phyloP scores from a whole-genome alignment of 2,113 vertebrate species.

The Chiloscyllium plagiosum region DNA sequence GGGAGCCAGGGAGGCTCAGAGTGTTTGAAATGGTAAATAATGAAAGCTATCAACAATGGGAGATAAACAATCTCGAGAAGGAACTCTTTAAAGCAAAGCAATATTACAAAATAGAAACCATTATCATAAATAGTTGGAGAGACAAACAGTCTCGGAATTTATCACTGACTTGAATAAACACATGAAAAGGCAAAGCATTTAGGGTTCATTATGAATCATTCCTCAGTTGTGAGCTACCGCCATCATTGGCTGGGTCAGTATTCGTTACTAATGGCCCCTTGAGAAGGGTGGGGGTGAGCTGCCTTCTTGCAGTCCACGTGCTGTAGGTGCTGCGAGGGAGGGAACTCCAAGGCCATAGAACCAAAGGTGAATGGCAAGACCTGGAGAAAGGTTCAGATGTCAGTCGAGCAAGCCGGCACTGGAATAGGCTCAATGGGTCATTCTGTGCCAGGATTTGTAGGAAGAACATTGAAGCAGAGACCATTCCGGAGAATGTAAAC shows the following conservation, averaged over 20 bases:
- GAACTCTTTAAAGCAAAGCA: neutral
- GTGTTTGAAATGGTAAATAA: too few species aligned
- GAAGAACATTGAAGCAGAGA: too few species aligned
- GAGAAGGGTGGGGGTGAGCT: too few species aligned
- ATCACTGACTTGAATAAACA: neutral
- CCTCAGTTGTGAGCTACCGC: too few species aligned
- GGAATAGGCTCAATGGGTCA: neutral
- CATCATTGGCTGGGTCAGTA: too few species aligned
- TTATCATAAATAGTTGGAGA: neutral
- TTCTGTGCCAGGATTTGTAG: too few species aligned
- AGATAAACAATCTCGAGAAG: neutral
- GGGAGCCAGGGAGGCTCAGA: neutral
- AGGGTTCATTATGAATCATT: too few species aligned
- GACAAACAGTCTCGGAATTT: neutral
- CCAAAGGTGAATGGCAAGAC: neutral
- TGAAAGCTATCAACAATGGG: neutral
- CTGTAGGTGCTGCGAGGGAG: too few species aligned
- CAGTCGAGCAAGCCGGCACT: neutral
- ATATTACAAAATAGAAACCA: neutral
- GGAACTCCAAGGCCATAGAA: too few species aligned
- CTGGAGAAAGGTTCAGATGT: neutral
- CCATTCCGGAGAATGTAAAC: too few species aligned
- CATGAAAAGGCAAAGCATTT: neutral
- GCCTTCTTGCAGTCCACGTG: too few species aligned
- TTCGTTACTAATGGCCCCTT: too few species aligned